These are phyloP conservation scores for Anodontia alba DNA, from an alignment of 2,888 invertebrate species.

Conservation along the genomic window DNA sequence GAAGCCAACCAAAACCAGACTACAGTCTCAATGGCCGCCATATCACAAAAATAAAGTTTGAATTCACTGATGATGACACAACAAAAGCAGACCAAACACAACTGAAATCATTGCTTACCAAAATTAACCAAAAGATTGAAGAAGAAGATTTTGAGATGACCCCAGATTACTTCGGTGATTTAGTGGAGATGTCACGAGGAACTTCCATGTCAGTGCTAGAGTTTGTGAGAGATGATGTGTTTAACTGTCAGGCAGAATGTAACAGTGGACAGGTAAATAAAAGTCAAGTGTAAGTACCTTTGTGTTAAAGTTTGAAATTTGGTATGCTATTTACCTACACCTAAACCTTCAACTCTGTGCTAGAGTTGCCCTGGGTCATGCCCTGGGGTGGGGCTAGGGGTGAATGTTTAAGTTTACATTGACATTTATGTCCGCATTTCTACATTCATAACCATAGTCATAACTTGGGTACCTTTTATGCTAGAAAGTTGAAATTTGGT, in stretches of 20 bases:
- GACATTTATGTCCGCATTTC: too few species aligned
- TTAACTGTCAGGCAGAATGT: slow-evolving; percentile 41
- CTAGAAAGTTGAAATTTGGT: too few species aligned
- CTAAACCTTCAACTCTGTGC: too few species aligned
- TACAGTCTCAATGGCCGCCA: slow-evolving; percentile 21
- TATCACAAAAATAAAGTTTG: slow-evolving; percentile 40
- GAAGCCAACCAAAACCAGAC: slow-evolving; percentile 13
- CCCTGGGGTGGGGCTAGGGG: too few species aligned
- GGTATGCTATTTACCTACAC: too few species aligned
- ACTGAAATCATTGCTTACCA: slow-evolving; percentile 12
- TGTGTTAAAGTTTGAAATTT: too few species aligned
- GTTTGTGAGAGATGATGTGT: slow-evolving; percentile 30
- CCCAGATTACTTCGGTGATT: slow-evolving; percentile 37
- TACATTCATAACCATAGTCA: too few species aligned
- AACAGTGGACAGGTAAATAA: not conserved
- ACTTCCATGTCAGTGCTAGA: slow-evolving; percentile 23
- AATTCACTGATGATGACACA: slow-evolving; percentile 27
- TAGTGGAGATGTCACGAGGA: slow-evolving; percentile 47
- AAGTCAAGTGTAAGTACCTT: too few species aligned
- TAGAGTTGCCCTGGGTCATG: too few species aligned
- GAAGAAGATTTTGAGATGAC: slow-evolving; percentile 23
- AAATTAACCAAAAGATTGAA: slow-evolving; percentile 13
- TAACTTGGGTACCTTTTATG: too few species aligned
- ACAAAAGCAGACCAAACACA: slow-evolving; percentile 7
- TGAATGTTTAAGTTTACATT: too few species aligned